Percentiles rank a stretch among this genome's conserved stretches.
These are phyloP conservation scores for Limonius californicus DNA, from an alignment of 1,140 invertebrate genomes.

Conservation along the genomic window DNA sequence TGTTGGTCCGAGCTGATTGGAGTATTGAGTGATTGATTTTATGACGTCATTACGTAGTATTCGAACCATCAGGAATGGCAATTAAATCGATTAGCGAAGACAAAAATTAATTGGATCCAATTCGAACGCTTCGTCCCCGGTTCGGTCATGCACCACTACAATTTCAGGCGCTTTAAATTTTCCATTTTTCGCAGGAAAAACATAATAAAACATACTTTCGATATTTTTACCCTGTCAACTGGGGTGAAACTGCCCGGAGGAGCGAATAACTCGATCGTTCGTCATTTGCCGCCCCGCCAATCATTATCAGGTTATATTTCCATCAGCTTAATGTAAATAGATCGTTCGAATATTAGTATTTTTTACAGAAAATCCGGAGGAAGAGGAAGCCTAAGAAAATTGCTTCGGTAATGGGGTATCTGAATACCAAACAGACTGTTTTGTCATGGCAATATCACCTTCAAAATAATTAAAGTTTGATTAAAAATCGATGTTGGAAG, in stretches of 20 bases:
- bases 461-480: too few relatives aligned
- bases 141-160: too few relatives aligned
- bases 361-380: neutral
- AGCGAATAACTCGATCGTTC: conserved; percentile 21
- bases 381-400: neutral
- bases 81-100: conserved; percentile 9
- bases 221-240: neutral
- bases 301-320: conserved; percentile 26
- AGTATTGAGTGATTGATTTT: conserved; percentile 28
- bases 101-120: conserved; percentile 4
- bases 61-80: conserved; percentile 5
- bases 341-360: conserved; percentile 9
- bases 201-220: neutral
- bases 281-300: conserved; percentile 26
- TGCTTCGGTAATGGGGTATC: neutral
- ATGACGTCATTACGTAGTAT: conserved; percentile 21
- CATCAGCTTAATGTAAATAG: conserved; percentile 20
- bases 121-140: neutral
- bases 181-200: too few relatives aligned
- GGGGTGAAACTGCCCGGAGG: conserved; percentile 13
- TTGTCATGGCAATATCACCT: neutral
- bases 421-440: neutral
- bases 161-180: too few relatives aligned
- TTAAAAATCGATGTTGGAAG: too few relatives aligned
- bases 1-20: conserved; percentile 24